A percentile compares a stretch with the other conserved stretches of the same genome.
These are phyloP conservation scores for Eilema caniola DNA, from an alignment of 2,888 invertebrate species.

Conservation along the genomic window DNA sequence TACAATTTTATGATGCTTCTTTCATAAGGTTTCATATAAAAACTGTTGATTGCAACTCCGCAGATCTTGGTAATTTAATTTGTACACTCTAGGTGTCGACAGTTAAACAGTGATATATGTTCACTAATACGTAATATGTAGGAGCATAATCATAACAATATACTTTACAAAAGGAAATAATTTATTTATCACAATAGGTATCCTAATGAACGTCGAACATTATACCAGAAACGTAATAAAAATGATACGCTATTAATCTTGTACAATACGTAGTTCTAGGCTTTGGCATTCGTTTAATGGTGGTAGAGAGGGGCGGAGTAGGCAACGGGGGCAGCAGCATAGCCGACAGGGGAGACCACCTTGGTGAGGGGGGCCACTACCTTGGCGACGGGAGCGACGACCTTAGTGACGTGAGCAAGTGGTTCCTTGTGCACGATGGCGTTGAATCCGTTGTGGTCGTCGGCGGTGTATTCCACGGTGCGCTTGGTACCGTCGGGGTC, in stretches of 20 bases:
- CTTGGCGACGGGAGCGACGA: slow-evolving; percentile 57
- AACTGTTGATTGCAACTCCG: no score
- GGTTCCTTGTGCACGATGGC: slow-evolving; percentile 77
- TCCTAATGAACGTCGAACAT: neutral
- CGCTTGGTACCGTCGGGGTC: slow-evolving; percentile 85
- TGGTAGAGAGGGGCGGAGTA: slow-evolving; percentile 58
- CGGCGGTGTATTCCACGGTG: slow-evolving; percentile 83
- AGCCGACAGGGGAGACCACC: neutral
- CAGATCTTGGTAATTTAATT: no score
- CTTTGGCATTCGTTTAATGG: slow-evolving; percentile 74
- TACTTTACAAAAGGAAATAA: neutral
- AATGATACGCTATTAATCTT: slow-evolving; percentile 51
- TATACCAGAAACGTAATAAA: neutral
- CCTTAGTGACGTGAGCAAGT: slow-evolving; percentile 61
- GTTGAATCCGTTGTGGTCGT: slow-evolving; percentile 81
- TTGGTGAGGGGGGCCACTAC: slow-evolving; percentile 25
- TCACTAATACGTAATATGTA: no score
- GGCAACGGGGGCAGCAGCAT: slow-evolving; percentile 5
- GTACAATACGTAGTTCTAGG: slow-evolving; percentile 55
- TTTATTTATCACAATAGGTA: slow-evolving; percentile 1
- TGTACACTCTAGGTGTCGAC: no score
- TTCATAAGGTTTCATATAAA: no score
- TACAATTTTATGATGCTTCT: no score
- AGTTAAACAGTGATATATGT: no score
- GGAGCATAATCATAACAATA: neutral